phyloP scores from a whole-genome alignment of 2,113 vertebrate species.

The Vidua macroura region DNA sequence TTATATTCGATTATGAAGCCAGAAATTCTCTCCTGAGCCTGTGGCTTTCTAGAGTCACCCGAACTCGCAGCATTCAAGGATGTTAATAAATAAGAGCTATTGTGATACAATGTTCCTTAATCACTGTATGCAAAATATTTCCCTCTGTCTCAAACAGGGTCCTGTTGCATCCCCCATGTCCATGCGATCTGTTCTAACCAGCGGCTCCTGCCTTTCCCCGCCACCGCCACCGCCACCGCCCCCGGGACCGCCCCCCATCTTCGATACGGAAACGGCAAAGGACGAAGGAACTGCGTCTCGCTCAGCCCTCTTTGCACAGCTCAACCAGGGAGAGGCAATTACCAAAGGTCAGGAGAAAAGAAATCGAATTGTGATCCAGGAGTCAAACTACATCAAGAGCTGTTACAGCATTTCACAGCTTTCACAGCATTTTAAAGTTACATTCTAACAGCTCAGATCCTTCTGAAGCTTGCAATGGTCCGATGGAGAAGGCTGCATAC shows the following conservation, averaged over 20 bases:
- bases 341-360: slow-evolving; percentile 82
- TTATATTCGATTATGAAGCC: neutral
- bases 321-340: slow-evolving; percentile 93
- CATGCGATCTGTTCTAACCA: slow-evolving; percentile 46
- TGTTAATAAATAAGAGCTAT: neutral
- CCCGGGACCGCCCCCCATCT: slow-evolving; percentile 81
- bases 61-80: neutral
- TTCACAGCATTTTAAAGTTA: neutral
- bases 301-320: slow-evolving; percentile 88
- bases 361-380: neutral
- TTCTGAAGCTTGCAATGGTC: neutral
- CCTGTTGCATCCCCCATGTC: slow-evolving; percentile 78
- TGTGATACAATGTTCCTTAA: neutral
- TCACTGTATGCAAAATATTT: neutral
- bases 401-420: neutral
- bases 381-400: neutral
- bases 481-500: neutral
- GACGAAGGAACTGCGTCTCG: slow-evolving; percentile 73
- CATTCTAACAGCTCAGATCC: neutral
- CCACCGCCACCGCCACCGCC: slow-evolving; percentile 74
- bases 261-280: slow-evolving; percentile 61
- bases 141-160: slow-evolving; percentile 74
- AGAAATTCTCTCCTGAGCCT: neutral
- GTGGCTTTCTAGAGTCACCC: neutral
- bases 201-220: slow-evolving; percentile 62